Evolutionary conservation across 2,113 vertebrate genomes (phyloP).

Genomic region (Atlantisia rogersi): DNA sequence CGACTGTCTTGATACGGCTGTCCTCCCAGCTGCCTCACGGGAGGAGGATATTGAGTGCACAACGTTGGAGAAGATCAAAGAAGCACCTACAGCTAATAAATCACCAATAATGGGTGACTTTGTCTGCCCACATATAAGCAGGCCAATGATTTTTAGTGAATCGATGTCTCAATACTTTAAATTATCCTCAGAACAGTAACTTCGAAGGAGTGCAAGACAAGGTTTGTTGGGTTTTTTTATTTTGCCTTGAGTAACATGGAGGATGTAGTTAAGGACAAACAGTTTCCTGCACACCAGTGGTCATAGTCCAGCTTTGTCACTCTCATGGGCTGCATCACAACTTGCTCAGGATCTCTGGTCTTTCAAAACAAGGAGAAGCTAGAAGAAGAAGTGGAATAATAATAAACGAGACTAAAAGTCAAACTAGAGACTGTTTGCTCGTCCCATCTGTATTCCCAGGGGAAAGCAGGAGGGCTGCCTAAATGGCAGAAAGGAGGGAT

Average conservation of each 20-base stretch:
- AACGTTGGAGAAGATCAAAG: not conserved
- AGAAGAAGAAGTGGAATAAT: not conserved
- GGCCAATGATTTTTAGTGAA: not conserved
- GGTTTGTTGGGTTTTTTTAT: accelerated
- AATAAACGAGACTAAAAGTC: not conserved
- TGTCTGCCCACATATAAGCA: not conserved
- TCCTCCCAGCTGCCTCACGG: not conserved
- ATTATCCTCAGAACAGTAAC: not conserved
- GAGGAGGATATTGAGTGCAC: not conserved
- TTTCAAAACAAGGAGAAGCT: not conserved
- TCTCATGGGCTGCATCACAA: not conserved
- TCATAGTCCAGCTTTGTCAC: not conserved
- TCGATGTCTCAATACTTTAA: conserved; percentile 14
- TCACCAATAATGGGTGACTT: conserved; percentile 12
- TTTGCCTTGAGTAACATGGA: not conserved
- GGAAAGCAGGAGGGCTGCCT: not conserved
- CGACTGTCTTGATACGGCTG: not conserved
- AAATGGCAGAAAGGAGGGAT: not conserved
- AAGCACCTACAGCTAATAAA: conserved; percentile 23
- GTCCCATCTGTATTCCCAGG: not conserved
- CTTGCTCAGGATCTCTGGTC: not conserved
- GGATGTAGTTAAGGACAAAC: not conserved
- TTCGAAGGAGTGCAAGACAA: not conserved
- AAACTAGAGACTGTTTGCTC: not conserved
- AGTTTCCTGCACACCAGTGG: not conserved